Evolutionary conservation across 2,888 invertebrate species (phyloP), one percentile per base, ranked within the genome.

Genomic region (Cantharis rufa): DNA sequence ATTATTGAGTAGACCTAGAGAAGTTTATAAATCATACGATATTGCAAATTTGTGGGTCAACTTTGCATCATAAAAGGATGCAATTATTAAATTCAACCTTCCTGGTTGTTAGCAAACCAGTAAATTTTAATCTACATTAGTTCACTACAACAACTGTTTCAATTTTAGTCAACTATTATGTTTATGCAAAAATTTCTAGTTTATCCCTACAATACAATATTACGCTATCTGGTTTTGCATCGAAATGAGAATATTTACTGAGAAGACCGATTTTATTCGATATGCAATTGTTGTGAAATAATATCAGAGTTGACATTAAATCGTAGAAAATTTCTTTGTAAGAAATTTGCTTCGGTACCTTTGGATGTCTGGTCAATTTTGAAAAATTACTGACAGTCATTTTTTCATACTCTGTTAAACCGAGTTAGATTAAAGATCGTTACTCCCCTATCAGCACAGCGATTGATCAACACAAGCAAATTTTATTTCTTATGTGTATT

Each of bases 1-100:
- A 76, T 62, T 64, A 76, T 62, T 64, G 69, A 61, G 76, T 69
- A 13, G 76, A 64, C 70, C 18, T 11, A 32, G 32, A 32, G 32
- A 76, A 70, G 79, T 72, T 74, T 21, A 21, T 66, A 66, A 66
- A 72, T 75, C 74, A 68, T 76, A 66, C 76, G 77, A 73, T 79
- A 79, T 78, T 74, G 79, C 78, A 76, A 80, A 79, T 80, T 76
- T 79, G 78, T 73, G 70, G 73, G 75, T 74, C 70, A 48, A 62
- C 18, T 18, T 18, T 70, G 61, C 48, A 70, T 32, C 18, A 70
- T 32, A 70, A 62, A 48, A 66, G 21, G 64, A 66, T 66, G 64
- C 16, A 66, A 66, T 66, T 64, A 64, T 13, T 48, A 48, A n/a
- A 48, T 48, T 48, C 48, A 48, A 48, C 48, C 48, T 48, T 48